Base-by-base conservation (phyloP, 2,888 invertebrate genomes). In the Apotomis capreana region DNA sequence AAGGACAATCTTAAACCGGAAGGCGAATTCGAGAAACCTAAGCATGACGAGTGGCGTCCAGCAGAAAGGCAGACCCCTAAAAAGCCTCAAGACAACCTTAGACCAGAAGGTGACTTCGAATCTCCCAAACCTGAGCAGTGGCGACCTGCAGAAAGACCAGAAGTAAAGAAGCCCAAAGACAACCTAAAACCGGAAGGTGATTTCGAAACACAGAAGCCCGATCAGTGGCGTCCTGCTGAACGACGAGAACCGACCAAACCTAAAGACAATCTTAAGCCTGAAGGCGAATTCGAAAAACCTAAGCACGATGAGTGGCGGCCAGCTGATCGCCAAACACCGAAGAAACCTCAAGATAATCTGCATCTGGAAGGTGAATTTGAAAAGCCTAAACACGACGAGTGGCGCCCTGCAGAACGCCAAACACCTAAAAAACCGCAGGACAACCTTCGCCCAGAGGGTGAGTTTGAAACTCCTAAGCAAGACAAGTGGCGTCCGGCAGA, bases 1-100 rank as follows among this genome's bases (percentile, higher is more conserved):
- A 85, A 89, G 12, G 93, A 94, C 75, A 95, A 95, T 77, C 80
- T 95, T 0, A 86, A 86, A 63, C 91, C 94, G 0, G 95, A 95
- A 84, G 95, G 94, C 70, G 79, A 92, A 82, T 80, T 82, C 84
- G 58, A 75, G 51, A 69, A 68, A 5, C 82, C 80, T 0, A 81
- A 82, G 54, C 87, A 85, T 54, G 85, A 88, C n/a, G 80, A 86
- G 46, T 93, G 88, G 74, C 81, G 83, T 3, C 91, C 92, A 10
- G 93, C 90, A 36, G 95, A 95, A 54, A 87, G 94, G 36, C 90
- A 91, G 15, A 81, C 83, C 9, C 91, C 89, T 0, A 89, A 87
- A 55, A 91, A 63, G 13, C 63, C 63, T 3, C 13, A 63, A 46
- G 69, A 69, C 36, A 69, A 69, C 13, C 78, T 94, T 0, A 80